Evolutionary conservation across 2,113 vertebrate species (phyloP).

Genomic region (Antennarius striatus): DNA sequence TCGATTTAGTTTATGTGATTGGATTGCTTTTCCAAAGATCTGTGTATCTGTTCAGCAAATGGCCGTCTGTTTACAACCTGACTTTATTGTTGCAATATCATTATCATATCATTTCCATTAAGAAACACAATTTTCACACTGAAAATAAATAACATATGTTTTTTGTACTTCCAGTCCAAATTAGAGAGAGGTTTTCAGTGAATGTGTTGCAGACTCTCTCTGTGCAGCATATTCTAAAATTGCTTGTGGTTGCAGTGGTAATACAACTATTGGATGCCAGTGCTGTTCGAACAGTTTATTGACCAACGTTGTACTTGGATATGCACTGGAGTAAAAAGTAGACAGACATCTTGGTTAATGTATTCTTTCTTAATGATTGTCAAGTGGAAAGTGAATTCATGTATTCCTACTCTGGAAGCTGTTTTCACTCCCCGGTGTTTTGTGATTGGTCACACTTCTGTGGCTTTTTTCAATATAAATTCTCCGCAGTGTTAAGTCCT

Average conservation of each 20-base stretch:
- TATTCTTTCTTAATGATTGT: slow-evolving; percentile 28
- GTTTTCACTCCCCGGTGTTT: slow-evolving; percentile 9
- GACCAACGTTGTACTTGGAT: not conserved
- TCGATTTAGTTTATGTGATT: not conserved
- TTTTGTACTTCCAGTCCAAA: not conserved
- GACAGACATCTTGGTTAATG: slow-evolving; percentile 7
- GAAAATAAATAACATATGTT: slow-evolving; percentile 1
- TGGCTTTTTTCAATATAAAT: slow-evolving; percentile 16
- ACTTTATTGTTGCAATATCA: not conserved
- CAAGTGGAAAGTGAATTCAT: slow-evolving; percentile 28
- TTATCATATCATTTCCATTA: not conserved
- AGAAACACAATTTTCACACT: not conserved
- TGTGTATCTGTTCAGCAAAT: not conserved
- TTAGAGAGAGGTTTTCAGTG: too few relatives aligned
- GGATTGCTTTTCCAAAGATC: not conserved
- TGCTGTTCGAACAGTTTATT: slow-evolving; percentile 9
- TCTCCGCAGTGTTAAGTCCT: not conserved
- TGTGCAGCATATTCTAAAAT: not conserved
- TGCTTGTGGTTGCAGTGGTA: slow-evolving; percentile 2
- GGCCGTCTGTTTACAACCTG: not conserved
- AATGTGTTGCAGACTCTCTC: slow-evolving; percentile 1
- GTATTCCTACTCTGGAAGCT: slow-evolving; percentile 42
- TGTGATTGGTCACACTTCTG: slow-evolving; percentile 21
- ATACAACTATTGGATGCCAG: not conserved
- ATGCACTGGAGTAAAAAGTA: not conserved